Conservation (phyloP, 2,113 vertebrate genomes). For the Ellobius talpinus region DNA sequence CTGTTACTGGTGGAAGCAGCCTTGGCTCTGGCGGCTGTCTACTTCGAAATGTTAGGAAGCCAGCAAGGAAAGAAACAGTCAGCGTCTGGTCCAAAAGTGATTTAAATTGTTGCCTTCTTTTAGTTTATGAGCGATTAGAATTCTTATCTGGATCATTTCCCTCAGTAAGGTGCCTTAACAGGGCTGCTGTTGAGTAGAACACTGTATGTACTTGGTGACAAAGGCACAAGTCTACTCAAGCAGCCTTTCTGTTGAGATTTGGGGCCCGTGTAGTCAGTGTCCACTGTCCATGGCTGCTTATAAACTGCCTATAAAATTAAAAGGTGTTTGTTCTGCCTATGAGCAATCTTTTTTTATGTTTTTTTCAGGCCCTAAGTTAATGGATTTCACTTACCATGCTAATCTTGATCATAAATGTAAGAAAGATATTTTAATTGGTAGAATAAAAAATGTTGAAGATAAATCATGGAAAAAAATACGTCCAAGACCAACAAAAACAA, state of each 20-base stretch:
- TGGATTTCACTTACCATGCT: slow-evolving; percentile 91
- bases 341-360: slow-evolving; percentile 65
- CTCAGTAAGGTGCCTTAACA: not conserved
- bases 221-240: not conserved
- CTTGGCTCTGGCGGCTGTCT: not conserved
- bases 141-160: not conserved
- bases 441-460: slow-evolving; percentile 92
- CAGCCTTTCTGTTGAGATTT: not conserved
- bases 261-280: not conserved
- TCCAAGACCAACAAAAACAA: slow-evolving; percentile 96
- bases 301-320: slow-evolving; percentile 34
- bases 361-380: slow-evolving; percentile 91
- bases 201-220: not conserved
- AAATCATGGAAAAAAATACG: slow-evolving; percentile 96
- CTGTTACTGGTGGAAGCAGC: not conserved
- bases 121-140: slow-evolving; percentile 17
- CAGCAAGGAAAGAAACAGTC: not conserved
- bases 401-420: slow-evolving; percentile 96
- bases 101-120: not conserved
- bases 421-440: slow-evolving; percentile 96
- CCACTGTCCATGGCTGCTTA: not conserved
- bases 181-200: not conserved
- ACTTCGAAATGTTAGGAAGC: not conserved
- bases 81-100: not conserved
- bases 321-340: not conserved